These are phyloP conservation scores for Drosophila gunungcola DNA, from an alignment of 1,140 invertebrate genomes.

Conservation along the genomic window DNA sequence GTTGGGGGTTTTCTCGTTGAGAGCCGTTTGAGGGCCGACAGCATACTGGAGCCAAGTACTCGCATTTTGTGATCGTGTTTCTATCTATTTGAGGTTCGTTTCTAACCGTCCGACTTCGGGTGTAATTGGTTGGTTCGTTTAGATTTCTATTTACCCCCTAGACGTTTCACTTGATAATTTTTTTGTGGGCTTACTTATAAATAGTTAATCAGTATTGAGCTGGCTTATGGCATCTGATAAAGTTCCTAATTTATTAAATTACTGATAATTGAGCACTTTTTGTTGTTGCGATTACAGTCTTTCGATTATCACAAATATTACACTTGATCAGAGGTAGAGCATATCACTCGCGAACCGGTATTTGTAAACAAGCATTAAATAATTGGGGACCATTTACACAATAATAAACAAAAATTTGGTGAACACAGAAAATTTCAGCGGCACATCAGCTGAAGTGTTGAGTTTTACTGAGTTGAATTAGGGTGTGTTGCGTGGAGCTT, in stretches of 20 bases:
- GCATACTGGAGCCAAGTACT: conserved; percentile 57
- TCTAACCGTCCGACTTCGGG: conserved; percentile 15
- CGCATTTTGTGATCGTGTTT: conserved; percentile 47
- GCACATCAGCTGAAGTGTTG: conserved; percentile 41
- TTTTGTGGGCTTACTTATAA: conserved; percentile 1
- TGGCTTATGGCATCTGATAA: conserved; percentile 13
- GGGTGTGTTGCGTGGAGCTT: conserved; percentile 9
- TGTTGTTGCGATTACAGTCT: conserved; percentile 9
- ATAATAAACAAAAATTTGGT: conserved; percentile 29
- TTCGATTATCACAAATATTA: conserved; percentile 22
- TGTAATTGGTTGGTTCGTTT: neutral
- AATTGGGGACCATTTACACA: neutral
- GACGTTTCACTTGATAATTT: conserved; percentile 9
- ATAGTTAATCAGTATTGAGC: conserved; percentile 16
- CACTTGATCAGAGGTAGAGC: conserved; percentile 20
- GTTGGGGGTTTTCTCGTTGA: conserved; percentile 19
- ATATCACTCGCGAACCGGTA: conserved; percentile 7
- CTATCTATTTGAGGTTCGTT: conserved; percentile 6
- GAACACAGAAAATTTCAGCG: conserved; percentile 7
- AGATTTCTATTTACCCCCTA: conserved; percentile 8
- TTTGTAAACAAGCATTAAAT: conserved; percentile 3
- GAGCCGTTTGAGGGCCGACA: conserved; percentile 60
- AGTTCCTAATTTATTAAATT: conserved; percentile 28
- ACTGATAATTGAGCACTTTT: conserved; percentile 37
- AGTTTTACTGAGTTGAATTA: conserved; percentile 19